Percentiles rank a stretch among this genome's conserved stretches.
Conservation (phyloP, 1,140 invertebrate genomes). For the Drosophila lowei region DNA sequence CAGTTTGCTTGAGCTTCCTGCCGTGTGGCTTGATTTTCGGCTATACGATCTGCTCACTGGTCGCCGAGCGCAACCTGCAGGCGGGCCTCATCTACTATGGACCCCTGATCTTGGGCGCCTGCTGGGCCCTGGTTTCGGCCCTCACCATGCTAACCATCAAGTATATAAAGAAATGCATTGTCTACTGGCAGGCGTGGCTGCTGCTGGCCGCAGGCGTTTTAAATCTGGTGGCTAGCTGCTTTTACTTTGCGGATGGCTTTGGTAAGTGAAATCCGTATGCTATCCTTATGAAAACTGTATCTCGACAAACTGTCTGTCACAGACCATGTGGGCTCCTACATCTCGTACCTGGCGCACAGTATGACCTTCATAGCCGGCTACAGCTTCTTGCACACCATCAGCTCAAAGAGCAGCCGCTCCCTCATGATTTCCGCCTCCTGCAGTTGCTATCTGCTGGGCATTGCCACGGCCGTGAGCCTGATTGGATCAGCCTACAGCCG, state of each 20-base stretch:
- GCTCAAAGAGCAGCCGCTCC: constrained; percentile 57
- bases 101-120: constrained; percentile 71
- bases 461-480: constrained; percentile 68
- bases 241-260: constrained; percentile 73
- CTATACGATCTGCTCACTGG: constrained; percentile 74
- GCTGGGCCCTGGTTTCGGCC: constrained; percentile 48
- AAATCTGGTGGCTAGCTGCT: constrained; percentile 72
- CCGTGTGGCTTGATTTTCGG: constrained; percentile 76
- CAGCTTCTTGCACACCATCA: constrained; percentile 71
- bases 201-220: constrained; percentile 54
- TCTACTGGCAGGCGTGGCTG: constrained; percentile 72
- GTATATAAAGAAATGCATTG: constrained; percentile 59
- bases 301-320: too few relatives aligned
- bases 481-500: constrained; percentile 63
- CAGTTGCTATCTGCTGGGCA: constrained; percentile 70
- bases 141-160: constrained; percentile 60
- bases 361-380: constrained; percentile 74
- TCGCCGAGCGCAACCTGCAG: constrained; percentile 56
- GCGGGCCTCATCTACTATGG: constrained; percentile 60
- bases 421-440: constrained; percentile 65
- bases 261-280: constrained; percentile 49
- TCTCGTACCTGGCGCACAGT: constrained; percentile 76
- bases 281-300: not conserved
- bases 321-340: constrained; percentile 76
- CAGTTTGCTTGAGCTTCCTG: constrained; percentile 72